Base-by-base conservation (phyloP, 2,888 invertebrate genomes). In the Eurois occulta region DNA sequence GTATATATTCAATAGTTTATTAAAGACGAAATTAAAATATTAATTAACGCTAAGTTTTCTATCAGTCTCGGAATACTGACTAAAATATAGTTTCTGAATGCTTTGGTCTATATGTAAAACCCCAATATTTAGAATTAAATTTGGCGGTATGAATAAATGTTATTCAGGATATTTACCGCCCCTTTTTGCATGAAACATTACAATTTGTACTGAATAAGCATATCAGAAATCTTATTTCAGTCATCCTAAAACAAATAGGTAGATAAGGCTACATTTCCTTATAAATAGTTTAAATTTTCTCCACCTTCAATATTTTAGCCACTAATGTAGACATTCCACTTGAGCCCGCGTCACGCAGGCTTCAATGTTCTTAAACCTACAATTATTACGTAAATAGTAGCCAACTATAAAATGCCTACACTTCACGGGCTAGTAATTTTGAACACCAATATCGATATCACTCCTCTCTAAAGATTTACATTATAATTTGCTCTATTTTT, bases 51-150 rank as follows among this genome's bases (percentile, higher is more conserved):
- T 86, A 90, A 77, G 75, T 78, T 79, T 87, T 88, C 89, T 86
- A 86, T 86, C 88, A 89, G 88, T 90, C 89, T 90, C 83, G 80
- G 86, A 82, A 76, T 85, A 81, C 70, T 72, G 84, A 83, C 83
- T 82, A 83, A 88, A 89, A 86, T 83, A 86, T 81, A 82, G 77
- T 81, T 87, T 85, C 86, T 85, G 86, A 84, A 88, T 77, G 89
- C 84, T 85, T 86, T 78, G 75, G 81, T 66, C 80, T 68, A 67
- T 67, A 72, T 72, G 58, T 72, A 68, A 66, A 71, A 70, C 52
- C 52, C n/a, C 64, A 72, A 76, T 64, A 69, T 41, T 77, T 66
- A 62, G 55, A 74, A 72, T 77, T 28, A 67, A 35, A 32, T 66
- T 55, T 32, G 35, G 65, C 76, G 62, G 65, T 48, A 62, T 8